Percentiles rank a stretch among this genome's conserved stretches.
These are phyloP conservation scores for Turnix velox DNA, from an alignment of 2,113 vertebrate species.

Conservation along the genomic window DNA sequence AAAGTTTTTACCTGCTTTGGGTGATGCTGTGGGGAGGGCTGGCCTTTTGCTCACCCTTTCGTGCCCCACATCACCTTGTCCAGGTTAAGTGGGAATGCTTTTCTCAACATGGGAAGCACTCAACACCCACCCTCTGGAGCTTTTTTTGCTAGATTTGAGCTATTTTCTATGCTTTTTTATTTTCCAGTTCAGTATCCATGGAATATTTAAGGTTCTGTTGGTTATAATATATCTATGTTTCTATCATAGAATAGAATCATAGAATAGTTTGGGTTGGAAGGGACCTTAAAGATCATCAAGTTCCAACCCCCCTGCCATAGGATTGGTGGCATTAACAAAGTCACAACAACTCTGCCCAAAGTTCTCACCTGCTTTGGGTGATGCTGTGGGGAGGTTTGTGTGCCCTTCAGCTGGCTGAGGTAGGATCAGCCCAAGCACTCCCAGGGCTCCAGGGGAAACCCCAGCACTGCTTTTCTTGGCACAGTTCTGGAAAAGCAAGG, in stretches of 20 bases:
- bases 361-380: not conserved
- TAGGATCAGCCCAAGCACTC: not conserved
- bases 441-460: not conserved
- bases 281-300: too few relatives aligned
- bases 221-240: not conserved
- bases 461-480: not conserved
- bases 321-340: too few relatives aligned
- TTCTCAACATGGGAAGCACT: not conserved
- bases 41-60: not conserved
- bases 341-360: not conserved
- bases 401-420: not conserved
- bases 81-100: fast-evolving
- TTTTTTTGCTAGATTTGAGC: not conserved
- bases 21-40: too few relatives aligned
- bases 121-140: not conserved
- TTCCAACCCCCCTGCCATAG: too few relatives aligned
- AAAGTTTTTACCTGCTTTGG: too few relatives aligned
- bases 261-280: too few relatives aligned
- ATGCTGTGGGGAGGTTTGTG: not conserved
- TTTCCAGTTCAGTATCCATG: not conserved
- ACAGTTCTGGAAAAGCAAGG: not conserved
- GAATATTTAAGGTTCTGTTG: not conserved
- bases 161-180: not conserved
- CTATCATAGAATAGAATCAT: too few relatives aligned
- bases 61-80: fast-evolving